phyloP scores from a whole-genome alignment of 2,113 vertebrate species.

The Macroglossus sobrinus region DNA sequence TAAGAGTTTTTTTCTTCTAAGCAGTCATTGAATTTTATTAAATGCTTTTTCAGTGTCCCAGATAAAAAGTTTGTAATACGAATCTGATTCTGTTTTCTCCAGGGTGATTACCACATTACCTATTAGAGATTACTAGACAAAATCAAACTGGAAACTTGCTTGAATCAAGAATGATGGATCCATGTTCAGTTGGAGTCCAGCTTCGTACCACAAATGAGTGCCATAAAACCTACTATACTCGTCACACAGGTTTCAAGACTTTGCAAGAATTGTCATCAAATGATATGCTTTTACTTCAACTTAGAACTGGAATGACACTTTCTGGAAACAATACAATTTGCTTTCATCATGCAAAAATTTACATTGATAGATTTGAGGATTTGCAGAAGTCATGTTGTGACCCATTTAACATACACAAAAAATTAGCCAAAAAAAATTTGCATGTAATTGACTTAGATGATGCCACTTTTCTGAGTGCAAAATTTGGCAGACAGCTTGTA shows the following conservation, averaged over 20 bases:
- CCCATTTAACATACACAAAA: conserved; percentile 86
- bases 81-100: conserved; percentile 73
- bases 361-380: conserved; percentile 86
- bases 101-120: conserved; percentile 65
- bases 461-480: conserved; percentile 83
- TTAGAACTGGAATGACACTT: conserved; percentile 84
- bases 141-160: conserved; percentile 50
- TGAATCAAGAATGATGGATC: conserved; percentile 78
- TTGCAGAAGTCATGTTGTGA: conserved; percentile 86
- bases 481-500: conserved; percentile 85
- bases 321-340: conserved; percentile 84
- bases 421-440: conserved; percentile 83
- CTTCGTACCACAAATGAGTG: conserved; percentile 83
- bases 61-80: conserved; percentile 53
- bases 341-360: conserved; percentile 85
- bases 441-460: conserved; percentile 85
- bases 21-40: not conserved
- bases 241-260: conserved; percentile 83
- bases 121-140: conserved; percentile 46
- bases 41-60: not conserved
- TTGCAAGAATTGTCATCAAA: conserved; percentile 82
- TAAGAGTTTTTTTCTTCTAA: conserved; percentile 11
- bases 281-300: conserved; percentile 84
- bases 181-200: conserved; percentile 85
- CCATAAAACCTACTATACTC: conserved; percentile 84